Conservation (phyloP, 1,140 invertebrate species). For the Megalopta genalis region DNA sequence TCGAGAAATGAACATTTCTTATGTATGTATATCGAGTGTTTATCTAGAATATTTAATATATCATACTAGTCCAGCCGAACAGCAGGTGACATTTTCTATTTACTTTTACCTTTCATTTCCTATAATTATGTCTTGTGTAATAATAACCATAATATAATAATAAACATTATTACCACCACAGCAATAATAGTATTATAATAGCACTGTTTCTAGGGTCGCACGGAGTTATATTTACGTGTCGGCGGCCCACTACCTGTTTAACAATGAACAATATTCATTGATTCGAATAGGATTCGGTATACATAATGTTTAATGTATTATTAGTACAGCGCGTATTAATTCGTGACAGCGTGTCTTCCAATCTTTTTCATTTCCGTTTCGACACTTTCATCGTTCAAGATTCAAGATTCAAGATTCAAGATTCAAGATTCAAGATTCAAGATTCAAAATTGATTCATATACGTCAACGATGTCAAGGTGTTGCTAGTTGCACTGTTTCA, state of each 20-base stretch:
- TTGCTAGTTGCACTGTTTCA: neutral
- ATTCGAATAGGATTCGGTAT: slow-evolving; percentile 62
- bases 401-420: too few relatives aligned
- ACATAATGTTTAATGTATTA: slow-evolving; percentile 56
- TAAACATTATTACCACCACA: slow-evolving; percentile 75
- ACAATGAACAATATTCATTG: slow-evolving; percentile 65
- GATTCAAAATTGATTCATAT: too few relatives aligned
- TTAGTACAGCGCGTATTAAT: slow-evolving; percentile 56
- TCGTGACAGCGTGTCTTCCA: slow-evolving; percentile 35
- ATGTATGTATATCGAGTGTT: slow-evolving; percentile 46
- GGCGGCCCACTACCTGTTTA: slow-evolving; percentile 64
- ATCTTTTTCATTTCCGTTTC: slow-evolving; percentile 6
- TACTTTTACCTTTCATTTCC: slow-evolving; percentile 47
- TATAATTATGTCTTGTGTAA: slow-evolving; percentile 64
- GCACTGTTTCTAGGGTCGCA: slow-evolving; percentile 68
- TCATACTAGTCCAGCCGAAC: slow-evolving; percentile 61
- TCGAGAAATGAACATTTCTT: slow-evolving; percentile 69
- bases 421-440: too few relatives aligned
- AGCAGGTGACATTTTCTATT: slow-evolving; percentile 52
- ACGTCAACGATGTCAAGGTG: neutral
- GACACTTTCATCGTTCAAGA: neutral
- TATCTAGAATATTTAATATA: slow-evolving; percentile 59
- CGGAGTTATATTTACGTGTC: slow-evolving; percentile 60
- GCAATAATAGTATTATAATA: slow-evolving; percentile 71
- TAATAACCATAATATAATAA: slow-evolving; percentile 72